phyloP scores from a whole-genome alignment of 2,888 invertebrate genomes.

The Schrankia costaestrigalis region DNA sequence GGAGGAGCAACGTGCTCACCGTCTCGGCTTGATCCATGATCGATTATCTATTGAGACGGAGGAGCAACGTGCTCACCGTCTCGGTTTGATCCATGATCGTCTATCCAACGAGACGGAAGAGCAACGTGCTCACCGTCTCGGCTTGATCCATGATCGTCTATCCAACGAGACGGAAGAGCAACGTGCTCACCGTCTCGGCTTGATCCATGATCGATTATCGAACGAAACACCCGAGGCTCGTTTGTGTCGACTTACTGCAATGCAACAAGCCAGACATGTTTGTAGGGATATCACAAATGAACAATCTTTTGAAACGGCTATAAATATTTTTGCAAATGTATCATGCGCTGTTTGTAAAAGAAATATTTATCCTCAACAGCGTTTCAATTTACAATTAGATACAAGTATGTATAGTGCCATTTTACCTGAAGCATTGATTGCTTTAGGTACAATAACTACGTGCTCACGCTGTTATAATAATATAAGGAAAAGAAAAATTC shows the following conservation, averaged over 20 bases:
- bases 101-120: slow-evolving; percentile 6
- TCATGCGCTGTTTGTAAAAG: slow-evolving; percentile 10
- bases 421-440: slow-evolving; percentile 13
- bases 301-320: slow-evolving; percentile 8
- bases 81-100: slow-evolving; percentile 3
- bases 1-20: slow-evolving; percentile 3
- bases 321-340: slow-evolving; percentile 9
- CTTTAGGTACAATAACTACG: slow-evolving; percentile 11
- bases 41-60: slow-evolving; percentile 3
- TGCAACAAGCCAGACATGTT: slow-evolving; percentile 10
- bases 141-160: slow-evolving; percentile 1
- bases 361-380: slow-evolving; percentile 13
- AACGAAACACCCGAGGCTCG: slow-evolving; percentile 9
- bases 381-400: slow-evolving; percentile 6
- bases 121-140: slow-evolving; percentile 2
- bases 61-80: slow-evolving; percentile 4
- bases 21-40: slow-evolving; percentile 6
- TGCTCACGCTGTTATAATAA: slow-evolving; percentile 19
- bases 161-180: slow-evolving; percentile 9
- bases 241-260: slow-evolving; percentile 1
- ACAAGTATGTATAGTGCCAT: slow-evolving; percentile 1
- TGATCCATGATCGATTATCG: slow-evolving; percentile 4
- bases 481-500: slow-evolving; percentile 22
- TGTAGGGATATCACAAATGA: slow-evolving; percentile 7
- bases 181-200: too few species aligned